Evolutionary conservation across 2,113 vertebrate species (phyloP), one percentile per base, ranked within the genome.

Genomic region (Kryptolebias marmoratus): DNA sequence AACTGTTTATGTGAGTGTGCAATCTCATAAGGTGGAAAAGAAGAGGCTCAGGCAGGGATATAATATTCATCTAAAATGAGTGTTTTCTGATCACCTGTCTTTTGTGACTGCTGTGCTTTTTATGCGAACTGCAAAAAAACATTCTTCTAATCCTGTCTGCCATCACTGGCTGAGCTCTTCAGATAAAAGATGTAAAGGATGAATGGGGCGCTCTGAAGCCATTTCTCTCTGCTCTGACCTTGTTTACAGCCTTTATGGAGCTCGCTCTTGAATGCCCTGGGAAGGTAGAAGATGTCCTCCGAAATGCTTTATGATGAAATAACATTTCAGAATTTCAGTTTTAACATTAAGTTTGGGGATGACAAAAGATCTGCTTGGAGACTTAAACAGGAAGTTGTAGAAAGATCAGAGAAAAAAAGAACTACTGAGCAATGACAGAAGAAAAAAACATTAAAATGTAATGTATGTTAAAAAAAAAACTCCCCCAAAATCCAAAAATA

Each of bases 181-280:
- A 53, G 15, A 22, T 30, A 63, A 47, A 68, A 60, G 32, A 80
- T 52, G 53, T 68, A 45, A 69, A 22, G 54, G 60, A 63, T 30
- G 44, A 30, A 45, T 42, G 44, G 1, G 18, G 36, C n/a, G 7
- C 42, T 59, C 55, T 58, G 61, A 74, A 66, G 66, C 56, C 63
- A 15, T 44, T 68, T 74, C 75, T 68, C 57, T 75, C 22, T 59
- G 45, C 64, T 6, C 14, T 81, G 77, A 81, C 80, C 77, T 72
- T 83, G 73, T 70, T 73, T 80, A 64, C 44, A 32, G 44, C 31
- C 36, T 31, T 67, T 56, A 55, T 14, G 75, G 14, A 49, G 42
- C 52, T 62, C 39, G 31, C 36, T 50, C 62, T 2, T 11, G 60
- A 42, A 55, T 58, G 68, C 52, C 66, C 27, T 80, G 39, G 54